Evolutionary conservation across 2,113 vertebrate species (phyloP).

Genomic region (Bubo bubo): DNA sequence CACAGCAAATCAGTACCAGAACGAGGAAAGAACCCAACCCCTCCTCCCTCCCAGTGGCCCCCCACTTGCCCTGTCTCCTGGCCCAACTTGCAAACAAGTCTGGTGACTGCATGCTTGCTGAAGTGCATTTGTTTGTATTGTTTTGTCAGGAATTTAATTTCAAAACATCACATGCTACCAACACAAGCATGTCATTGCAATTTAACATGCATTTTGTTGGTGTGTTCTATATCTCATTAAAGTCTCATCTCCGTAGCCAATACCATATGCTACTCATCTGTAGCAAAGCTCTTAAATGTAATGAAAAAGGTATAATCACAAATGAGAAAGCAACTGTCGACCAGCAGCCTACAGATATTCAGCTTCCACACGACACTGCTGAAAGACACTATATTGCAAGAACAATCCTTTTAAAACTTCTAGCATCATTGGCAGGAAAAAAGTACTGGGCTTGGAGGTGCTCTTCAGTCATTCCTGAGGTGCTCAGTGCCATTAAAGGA

Average conservation of each 20-base stretch:
- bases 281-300: slow-evolving; percentile 49
- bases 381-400: not conserved
- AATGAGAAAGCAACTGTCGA: not conserved
- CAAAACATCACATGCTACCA: not conserved
- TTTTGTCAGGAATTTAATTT: slow-evolving; percentile 60
- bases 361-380: accelerated
- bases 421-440: not conserved
- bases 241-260: slow-evolving; percentile 44
- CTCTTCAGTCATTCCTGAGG: not conserved
- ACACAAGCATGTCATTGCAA: slow-evolving; percentile 43
- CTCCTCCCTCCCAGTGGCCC: not conserved
- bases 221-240: slow-evolving; percentile 57
- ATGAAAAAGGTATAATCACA: slow-evolving; percentile 33
- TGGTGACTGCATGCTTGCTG: not conserved
- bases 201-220: slow-evolving; percentile 56
- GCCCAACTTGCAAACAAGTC: not conserved
- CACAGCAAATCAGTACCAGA: not conserved
- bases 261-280: slow-evolving; percentile 29
- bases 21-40: not conserved
- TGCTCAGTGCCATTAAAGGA: not conserved
- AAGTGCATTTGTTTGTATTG: not conserved
- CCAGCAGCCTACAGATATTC: not conserved
- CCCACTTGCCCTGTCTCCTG: not conserved
- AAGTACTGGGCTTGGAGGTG: not conserved
- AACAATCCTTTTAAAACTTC: not conserved